Percentiles rank a stretch among this genome's conserved stretches.
Evolutionary conservation across 2,113 vertebrate species (phyloP).

Genomic region (Neomonachus schauinslandi): DNA sequence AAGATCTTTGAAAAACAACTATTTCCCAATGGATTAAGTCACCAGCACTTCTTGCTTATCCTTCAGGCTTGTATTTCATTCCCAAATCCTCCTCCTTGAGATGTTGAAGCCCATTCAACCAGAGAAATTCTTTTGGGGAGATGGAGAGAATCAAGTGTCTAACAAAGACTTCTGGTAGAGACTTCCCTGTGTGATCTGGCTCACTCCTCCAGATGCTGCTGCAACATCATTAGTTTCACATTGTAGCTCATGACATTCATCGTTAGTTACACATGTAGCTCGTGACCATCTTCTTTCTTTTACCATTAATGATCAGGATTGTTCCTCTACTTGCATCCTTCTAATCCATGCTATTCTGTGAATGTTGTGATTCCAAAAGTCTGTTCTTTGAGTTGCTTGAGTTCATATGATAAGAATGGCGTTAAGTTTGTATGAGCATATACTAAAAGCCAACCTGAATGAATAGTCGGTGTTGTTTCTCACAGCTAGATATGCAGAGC

Average conservation of each 20-base stretch:
- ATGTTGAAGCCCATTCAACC: not conserved
- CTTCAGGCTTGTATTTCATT: not conserved
- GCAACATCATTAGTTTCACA: not conserved
- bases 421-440: not conserved
- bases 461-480: not conserved
- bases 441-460: not conserved
- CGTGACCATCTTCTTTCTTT: not conserved
- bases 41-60: not conserved
- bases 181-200: not conserved
- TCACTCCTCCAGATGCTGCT: not conserved
- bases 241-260: not conserved
- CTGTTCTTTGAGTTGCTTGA: not conserved
- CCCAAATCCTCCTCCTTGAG: not conserved
- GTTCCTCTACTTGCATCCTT: not conserved
- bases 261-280: not conserved
- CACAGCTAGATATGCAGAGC: not conserved
- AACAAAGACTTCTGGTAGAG: not conserved
- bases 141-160: not conserved
- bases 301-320: not conserved
- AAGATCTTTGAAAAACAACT: conserved; percentile 9
- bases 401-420: not conserved
- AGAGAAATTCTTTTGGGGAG: not conserved
- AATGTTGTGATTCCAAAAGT: not conserved
- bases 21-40: not conserved
- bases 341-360: not conserved